Evolutionary conservation across 2,888 invertebrate genomes (phyloP), one percentile per base, ranked within the genome.

Genomic region (Campoplex nolae): DNA sequence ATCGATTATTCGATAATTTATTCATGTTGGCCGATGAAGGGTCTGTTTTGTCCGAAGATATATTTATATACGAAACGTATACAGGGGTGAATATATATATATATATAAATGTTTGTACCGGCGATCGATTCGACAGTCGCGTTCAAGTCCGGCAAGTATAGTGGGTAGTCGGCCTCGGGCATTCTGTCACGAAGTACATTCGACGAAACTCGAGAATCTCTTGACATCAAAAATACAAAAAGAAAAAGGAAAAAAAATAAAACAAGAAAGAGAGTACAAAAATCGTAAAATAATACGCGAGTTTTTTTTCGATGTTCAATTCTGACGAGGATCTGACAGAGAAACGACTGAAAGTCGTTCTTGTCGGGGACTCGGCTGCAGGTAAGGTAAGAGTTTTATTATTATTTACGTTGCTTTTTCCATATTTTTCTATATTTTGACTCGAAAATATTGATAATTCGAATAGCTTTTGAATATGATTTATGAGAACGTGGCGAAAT

Each of bases 281-380:
- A 32, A 38, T 74, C 6, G 2, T 23, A 45, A 68, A 78, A 42
- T 23, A 42, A 28, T 78, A 54, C 3, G 38, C 28, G 28, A 16
- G 9, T 16, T 78, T 56, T 42, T 78, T 42, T 78, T 68, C 78
- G n/a, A 97, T 97, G 97, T 96, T 96, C 83, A 96, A 97, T 94
- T 95, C 96, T 88, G 97, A 96, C 90, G 96, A 97, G 89, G 96
- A 96, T 88, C 92, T 95, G 88, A 93, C 95, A 88, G 96, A 96
- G 91, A 96, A 95, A 94, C 96, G 96, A 92, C 94, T 98, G 89
- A 98, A 98, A 95, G 96, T 98, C 91, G 96, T 97, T 71, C 95
- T 98, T 88, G 95, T 98, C 90, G 98, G 98, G 48, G 98, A 98
- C 94, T 96, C 97, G 76, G 96, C 96, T 85, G 97, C 97, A 89